Evolutionary conservation across 2,113 vertebrate genomes (phyloP), one percentile per base, ranked within the genome.

Genomic region (Ageneiosus marmoratus): DNA sequence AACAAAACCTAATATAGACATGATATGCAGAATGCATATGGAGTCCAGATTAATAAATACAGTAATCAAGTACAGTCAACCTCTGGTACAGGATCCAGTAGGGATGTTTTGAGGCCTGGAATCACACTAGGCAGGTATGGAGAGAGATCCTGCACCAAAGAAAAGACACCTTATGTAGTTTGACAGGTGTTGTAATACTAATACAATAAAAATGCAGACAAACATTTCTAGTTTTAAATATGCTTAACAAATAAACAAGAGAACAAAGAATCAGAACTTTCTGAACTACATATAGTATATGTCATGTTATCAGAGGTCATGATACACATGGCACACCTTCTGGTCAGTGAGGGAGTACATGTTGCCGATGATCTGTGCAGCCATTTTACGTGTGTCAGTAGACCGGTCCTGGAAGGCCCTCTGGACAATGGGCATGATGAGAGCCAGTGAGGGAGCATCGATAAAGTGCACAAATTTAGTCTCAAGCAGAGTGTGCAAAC

Each of bases 391-490:
- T 0, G 98, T 99, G 90, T 99, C 98, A 0, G 98, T 99, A 89
- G 98, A 99, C 53, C 98, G 96, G 86, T 99, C 98, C 88, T 98
- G 97, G 89, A 99, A 99, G 87, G 98, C 98, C 86, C 98, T 94
- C 92, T 99, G 98, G 55, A 99, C 98, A 24, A 99, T 98, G 46
- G 98, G 98, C 98, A 99, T 99, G 92, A 99, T 99, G 88, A 99
- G 95, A 7, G 98, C 98, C 77, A 99, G 92, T 10, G 98, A 99
- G 0, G 98, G 97, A 0, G 98, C 98, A 1, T 99, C 98, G 0
- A 99, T 99, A 91, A 99, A 99, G 91, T 99, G 98, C 11, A 99
- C 98, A 90, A 99, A 99, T 87, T 99, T 98, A 79, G 98, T 99
- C 88, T 99, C 97, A 83, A 99, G 94, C 29, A 99, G 92, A 1